A percentile compares a stretch with the other conserved stretches of the same genome.
Conservation (phyloP, 2,888 invertebrate genomes). For the Proisotoma minuta region DNA sequence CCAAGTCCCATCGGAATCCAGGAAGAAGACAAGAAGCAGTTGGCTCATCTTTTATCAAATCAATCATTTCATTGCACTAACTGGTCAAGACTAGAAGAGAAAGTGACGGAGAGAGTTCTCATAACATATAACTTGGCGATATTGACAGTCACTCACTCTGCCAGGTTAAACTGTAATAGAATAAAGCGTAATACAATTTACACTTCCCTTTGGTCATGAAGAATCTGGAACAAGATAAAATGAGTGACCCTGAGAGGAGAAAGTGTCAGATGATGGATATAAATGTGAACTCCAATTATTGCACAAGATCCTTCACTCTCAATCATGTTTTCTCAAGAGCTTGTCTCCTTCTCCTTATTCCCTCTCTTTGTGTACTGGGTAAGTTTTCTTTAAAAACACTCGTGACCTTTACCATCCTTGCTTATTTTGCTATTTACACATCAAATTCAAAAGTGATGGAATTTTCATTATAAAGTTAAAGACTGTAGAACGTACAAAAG, state of each 20-base stretch:
- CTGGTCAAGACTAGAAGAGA: not conserved
- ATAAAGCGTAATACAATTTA: too few relatives aligned
- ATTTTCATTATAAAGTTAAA: too few relatives aligned
- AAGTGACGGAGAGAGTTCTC: not conserved
- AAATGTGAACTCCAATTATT: not conserved
- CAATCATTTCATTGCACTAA: not conserved
- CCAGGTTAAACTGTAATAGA: too few relatives aligned
- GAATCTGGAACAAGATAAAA: not conserved
- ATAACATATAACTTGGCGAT: not conserved
- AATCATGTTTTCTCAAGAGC: constrained; percentile 2
- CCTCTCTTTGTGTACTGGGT: too few relatives aligned
- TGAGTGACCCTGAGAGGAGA: not conserved
- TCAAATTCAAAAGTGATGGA: too few relatives aligned
- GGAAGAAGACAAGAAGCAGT: too few relatives aligned
- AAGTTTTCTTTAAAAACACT: not conserved
- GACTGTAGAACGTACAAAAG: too few relatives aligned
- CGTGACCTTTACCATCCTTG: too few relatives aligned
- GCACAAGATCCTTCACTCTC: not conserved
- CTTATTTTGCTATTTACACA: too few relatives aligned
- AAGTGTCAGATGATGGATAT: not conserved
- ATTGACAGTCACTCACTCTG: too few relatives aligned
- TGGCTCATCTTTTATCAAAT: not conserved
- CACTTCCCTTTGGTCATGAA: too few relatives aligned
- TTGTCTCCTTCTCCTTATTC: constrained; percentile 3
- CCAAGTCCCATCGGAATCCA: not conserved